These are phyloP conservation scores for Dione juno DNA, from an alignment of 2,888 invertebrate genomes.

Conservation along the genomic window DNA sequence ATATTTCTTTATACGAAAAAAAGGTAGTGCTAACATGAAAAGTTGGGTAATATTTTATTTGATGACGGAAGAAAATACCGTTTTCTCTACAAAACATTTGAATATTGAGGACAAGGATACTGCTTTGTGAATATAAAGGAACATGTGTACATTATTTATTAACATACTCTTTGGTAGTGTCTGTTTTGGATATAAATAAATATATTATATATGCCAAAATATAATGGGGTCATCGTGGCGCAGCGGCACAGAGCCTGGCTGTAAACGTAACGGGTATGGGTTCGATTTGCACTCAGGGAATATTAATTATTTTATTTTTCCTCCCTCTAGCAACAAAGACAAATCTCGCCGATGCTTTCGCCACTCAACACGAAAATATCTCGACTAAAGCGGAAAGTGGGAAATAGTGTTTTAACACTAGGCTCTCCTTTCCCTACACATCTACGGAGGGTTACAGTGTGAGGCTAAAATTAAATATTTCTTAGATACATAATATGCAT, in stretches of 20 bases:
- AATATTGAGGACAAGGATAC: constrained; percentile 21
- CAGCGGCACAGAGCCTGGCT: not conserved
- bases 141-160: constrained; percentile 13
- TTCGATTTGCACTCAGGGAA: not conserved
- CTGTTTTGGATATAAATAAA: not conserved
- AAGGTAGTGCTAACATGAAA: not conserved
- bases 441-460: no score
- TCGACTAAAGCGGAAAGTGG: not conserved
- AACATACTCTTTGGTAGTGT: not conserved
- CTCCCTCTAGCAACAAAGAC: not conserved
- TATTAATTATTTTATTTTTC: not conserved
- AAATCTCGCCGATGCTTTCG: no score
- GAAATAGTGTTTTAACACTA: not conserved
- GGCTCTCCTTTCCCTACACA: not conserved
- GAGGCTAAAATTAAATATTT: no score
- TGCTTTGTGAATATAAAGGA: constrained; percentile 15
- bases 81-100: constrained; percentile 3
- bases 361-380: not conserved
- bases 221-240: not conserved
- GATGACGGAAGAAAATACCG: constrained; percentile 10
- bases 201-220: not conserved
- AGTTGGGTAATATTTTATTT: constrained; percentile 13
- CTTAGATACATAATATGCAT: no score
- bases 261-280: not conserved
- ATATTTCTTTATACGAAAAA: not conserved